Evolutionary conservation across 2,888 invertebrate species (phyloP).

Genomic region (Drosophila anceps): DNA sequence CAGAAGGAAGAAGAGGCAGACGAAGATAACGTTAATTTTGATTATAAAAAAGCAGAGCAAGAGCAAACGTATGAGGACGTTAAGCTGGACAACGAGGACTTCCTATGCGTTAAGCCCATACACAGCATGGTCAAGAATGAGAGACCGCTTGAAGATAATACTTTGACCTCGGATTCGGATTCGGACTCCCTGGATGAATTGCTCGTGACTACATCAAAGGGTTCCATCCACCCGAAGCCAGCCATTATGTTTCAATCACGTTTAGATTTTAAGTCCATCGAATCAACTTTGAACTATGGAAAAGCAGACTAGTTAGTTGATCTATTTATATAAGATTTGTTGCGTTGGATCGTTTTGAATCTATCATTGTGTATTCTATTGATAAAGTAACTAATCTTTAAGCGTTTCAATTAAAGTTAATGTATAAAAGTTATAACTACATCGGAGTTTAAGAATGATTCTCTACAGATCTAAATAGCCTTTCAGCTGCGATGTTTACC

Average conservation of each 20-base stretch:
- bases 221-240: background rate
- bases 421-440: constrained; percentile 8
- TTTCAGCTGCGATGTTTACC: no score
- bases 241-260: constrained; percentile 24
- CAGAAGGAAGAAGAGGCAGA: background rate
- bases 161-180: constrained; percentile 37
- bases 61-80: constrained; percentile 39
- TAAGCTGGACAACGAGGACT: constrained; percentile 60
- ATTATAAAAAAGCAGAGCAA: background rate
- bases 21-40: constrained; percentile 9
- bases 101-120: constrained; percentile 50
- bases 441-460: no score
- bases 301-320: constrained; percentile 44
- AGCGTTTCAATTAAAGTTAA: constrained; percentile 36
- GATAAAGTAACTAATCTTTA: constrained; percentile 47
- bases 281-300: background rate
- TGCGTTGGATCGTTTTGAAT: constrained; percentile 43
- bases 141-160: constrained; percentile 6
- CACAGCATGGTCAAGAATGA: constrained; percentile 29
- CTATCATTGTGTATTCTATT: constrained; percentile 25
- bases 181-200: background rate
- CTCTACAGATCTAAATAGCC: no score
- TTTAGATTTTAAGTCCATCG: constrained; percentile 19
- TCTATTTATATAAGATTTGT: constrained; percentile 51
- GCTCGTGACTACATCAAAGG: constrained; percentile 5